These are phyloP conservation scores for Apamea monoglypha DNA, from an alignment of 2,888 invertebrate species.

Conservation along the genomic window DNA sequence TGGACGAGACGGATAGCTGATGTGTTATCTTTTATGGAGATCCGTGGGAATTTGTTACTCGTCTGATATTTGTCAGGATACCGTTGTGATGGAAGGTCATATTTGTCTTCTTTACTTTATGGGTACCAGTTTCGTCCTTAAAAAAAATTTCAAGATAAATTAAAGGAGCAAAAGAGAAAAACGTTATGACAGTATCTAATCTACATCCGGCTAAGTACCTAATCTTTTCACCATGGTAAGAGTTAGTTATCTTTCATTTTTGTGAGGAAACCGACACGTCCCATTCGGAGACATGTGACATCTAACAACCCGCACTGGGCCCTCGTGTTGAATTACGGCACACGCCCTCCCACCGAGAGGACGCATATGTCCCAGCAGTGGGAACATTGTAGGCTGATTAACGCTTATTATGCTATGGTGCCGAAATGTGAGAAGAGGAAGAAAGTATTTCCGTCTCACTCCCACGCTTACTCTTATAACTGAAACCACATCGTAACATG, in stretches of 20 bases:
- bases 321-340: not conserved
- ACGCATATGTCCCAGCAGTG: not conserved
- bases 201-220: not conserved
- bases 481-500: not conserved
- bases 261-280: not conserved
- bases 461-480: not conserved
- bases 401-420: not conserved
- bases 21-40: slow-evolving; percentile 41
- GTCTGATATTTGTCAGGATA: slow-evolving; percentile 34
- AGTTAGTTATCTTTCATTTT: not conserved
- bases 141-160: not conserved
- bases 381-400: not conserved
- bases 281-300: not conserved
- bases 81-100: slow-evolving; percentile 19
- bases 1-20: slow-evolving; percentile 37
- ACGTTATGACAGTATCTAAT: not conserved
- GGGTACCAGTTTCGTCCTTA: not conserved
- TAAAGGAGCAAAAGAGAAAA: not conserved
- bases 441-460: too few relatives aligned
- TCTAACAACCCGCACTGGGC: not conserved
- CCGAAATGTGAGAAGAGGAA: not conserved
- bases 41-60: slow-evolving; percentile 42
- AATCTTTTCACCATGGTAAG: not conserved
- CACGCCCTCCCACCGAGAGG: not conserved
- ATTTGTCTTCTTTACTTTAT: slow-evolving; percentile 30